phyloP scores from a whole-genome alignment of 2,888 invertebrate genomes.

The Pterobdella sp. region DNA sequence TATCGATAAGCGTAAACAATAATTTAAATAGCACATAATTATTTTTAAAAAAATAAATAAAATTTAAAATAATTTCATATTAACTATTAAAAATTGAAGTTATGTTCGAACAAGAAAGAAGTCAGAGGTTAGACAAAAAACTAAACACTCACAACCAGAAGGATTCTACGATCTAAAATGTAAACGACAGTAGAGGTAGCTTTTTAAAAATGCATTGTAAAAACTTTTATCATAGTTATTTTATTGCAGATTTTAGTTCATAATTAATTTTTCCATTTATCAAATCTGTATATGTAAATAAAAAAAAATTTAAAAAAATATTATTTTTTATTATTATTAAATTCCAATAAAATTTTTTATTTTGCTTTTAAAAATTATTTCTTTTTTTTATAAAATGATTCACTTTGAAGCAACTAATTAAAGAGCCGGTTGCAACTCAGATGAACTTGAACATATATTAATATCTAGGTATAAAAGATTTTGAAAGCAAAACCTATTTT shows the following conservation, averaged over 20 bases:
- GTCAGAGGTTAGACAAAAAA: neutral
- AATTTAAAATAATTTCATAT: neutral
- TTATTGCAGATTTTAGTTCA: neutral
- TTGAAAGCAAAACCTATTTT: neutral
- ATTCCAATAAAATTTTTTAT: neutral
- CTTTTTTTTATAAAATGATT: neutral
- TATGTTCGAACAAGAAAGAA: neutral
- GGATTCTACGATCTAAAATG: neutral
- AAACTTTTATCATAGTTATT: neutral
- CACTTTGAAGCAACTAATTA: conserved; percentile 7
- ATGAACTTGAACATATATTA: neutral
- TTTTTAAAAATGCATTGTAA: neutral
- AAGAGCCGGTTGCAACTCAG: conserved; percentile 12
- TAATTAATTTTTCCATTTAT: neutral
- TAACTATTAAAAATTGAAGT: neutral
- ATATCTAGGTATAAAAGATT: neutral
- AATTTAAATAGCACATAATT: neutral
- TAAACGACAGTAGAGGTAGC: conserved; percentile 1
- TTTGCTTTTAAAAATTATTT: neutral
- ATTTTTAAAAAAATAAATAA: neutral
- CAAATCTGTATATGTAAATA: neutral
- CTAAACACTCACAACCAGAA: neutral
- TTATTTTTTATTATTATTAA: neutral
- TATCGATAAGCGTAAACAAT: conserved; percentile 5
- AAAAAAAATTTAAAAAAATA: neutral